Conservation (phyloP, 1,140 invertebrate genomes). For the Meloidogyne chitwoodi region DNA sequence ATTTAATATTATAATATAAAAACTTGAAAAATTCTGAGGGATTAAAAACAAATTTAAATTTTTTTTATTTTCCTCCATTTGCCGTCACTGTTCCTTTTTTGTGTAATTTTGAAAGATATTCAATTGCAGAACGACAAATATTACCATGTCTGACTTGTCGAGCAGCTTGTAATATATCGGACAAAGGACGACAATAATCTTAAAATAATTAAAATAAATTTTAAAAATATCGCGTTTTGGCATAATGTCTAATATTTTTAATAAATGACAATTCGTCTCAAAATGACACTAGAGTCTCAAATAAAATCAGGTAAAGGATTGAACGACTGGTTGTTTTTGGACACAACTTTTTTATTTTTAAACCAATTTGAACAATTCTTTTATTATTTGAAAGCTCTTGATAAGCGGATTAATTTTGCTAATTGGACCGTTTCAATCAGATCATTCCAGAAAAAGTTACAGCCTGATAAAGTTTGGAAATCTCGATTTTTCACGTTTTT, state of each 20-base stretch:
- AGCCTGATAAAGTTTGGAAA: too few species aligned
- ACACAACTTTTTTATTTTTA: neutral
- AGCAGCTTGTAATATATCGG: slow-evolving; percentile 29
- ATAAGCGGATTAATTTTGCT: too few species aligned
- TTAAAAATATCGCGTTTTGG: too few species aligned
- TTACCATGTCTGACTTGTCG: slow-evolving; percentile 15
- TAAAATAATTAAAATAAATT: slow-evolving; percentile 3
- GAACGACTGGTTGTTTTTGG: too few species aligned
- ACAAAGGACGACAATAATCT: slow-evolving; percentile 30
- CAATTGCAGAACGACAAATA: slow-evolving; percentile 4
- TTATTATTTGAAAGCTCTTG: too few species aligned
- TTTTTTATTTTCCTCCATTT: slow-evolving; percentile 12
- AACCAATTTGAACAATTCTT: neutral
- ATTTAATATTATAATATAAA: neutral
- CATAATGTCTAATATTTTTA: too few species aligned
- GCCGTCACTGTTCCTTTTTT: slow-evolving; percentile 7
- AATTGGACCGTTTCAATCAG: too few species aligned
- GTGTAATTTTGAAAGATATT: slow-evolving; percentile 20
- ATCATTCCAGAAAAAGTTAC: too few species aligned
- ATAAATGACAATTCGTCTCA: too few species aligned
- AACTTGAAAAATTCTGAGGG: neutral
- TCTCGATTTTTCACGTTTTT: too few species aligned
- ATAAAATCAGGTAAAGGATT: too few species aligned
- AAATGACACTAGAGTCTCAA: too few species aligned
- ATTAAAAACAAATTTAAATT: neutral